Percentiles rank a stretch among this genome's conserved stretches.
Conservation (phyloP, 2,113 vertebrate genomes). For the Delphinapterus leucas region DNA sequence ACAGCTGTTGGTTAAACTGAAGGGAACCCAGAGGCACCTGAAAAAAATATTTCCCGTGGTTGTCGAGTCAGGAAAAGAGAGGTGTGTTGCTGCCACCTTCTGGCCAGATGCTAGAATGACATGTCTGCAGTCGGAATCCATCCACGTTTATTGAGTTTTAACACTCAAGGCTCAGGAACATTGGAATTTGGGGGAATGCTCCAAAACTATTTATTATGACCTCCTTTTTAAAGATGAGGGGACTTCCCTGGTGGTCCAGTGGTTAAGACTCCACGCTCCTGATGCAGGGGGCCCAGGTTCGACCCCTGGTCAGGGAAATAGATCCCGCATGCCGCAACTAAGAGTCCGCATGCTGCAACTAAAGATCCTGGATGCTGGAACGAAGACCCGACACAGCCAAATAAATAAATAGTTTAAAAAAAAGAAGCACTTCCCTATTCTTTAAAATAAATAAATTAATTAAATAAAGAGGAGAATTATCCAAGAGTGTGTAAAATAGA, state of each 20-base stretch:
- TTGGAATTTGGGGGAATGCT: background rate
- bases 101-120: slow-evolving; percentile 42
- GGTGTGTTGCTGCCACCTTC: slow-evolving; percentile 66
- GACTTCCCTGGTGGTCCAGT: too few relatives aligned
- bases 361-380: too few relatives aligned
- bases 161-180: background rate
- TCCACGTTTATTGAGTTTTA: background rate
- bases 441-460: too few relatives aligned
- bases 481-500: background rate
- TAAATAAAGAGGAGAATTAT: background rate
- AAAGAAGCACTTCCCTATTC: too few relatives aligned
- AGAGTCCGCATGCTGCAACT: too few relatives aligned
- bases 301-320: too few relatives aligned
- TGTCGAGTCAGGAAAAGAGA: background rate
- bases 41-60: background rate
- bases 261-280: too few relatives aligned
- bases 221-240: background rate
- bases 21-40: background rate
- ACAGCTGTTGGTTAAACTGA: background rate
- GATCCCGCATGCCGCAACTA: too few relatives aligned
- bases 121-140: background rate
- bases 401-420: too few relatives aligned
- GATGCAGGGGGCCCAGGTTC: too few relatives aligned
- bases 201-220: background rate
- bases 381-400: too few relatives aligned